Percentiles rank a stretch among this genome's conserved stretches.
These are phyloP conservation scores for Silvanus unidentatus DNA, from an alignment of 2,888 invertebrate species.

Conservation along the genomic window DNA sequence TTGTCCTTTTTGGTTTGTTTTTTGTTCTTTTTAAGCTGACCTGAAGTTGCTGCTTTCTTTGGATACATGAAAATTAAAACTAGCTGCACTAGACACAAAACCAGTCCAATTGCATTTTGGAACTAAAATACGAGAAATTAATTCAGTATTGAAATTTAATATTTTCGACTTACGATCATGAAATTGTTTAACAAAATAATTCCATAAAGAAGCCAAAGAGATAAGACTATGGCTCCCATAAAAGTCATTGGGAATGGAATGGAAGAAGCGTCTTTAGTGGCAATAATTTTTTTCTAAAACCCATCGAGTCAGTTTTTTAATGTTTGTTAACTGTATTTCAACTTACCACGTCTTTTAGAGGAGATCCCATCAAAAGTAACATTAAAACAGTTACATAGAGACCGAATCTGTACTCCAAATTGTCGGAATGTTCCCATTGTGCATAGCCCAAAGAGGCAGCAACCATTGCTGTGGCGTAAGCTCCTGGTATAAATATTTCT, in stretches of 20 bases:
- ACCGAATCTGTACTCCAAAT: slow-evolving; percentile 66
- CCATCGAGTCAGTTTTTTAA: not conserved
- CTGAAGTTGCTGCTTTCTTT: slow-evolving; percentile 15
- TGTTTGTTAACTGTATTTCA: not conserved
- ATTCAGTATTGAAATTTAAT: slow-evolving; percentile 1
- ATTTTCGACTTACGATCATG: slow-evolving; percentile 60
- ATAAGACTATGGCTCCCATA: slow-evolving; percentile 71
- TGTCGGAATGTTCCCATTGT: slow-evolving; percentile 57
- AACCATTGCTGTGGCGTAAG: slow-evolving; percentile 52
- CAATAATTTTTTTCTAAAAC: slow-evolving; percentile 67
- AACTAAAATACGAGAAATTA: slow-evolving; percentile 49
- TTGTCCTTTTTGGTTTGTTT: too few species aligned
- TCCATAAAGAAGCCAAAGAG: slow-evolving; percentile 77
- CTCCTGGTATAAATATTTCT: slow-evolving; percentile 53
- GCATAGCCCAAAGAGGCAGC: slow-evolving; percentile 59
- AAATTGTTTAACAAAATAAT: slow-evolving; percentile 68
- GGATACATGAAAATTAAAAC: slow-evolving; percentile 67
- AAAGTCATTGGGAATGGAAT: slow-evolving; percentile 85
- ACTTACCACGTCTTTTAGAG: slow-evolving; percentile 60
- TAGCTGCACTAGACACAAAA: slow-evolving; percentile 58
- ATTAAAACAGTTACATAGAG: slow-evolving; percentile 63
- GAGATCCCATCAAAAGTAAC: slow-evolving; percentile 62
- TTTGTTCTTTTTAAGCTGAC: too few species aligned
- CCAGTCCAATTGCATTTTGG: slow-evolving; percentile 64
- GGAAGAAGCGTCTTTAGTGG: slow-evolving; percentile 74